These are phyloP conservation scores for Bactericera cockerelli DNA, from an alignment of 1,140 invertebrate species.

Conservation along the genomic window DNA sequence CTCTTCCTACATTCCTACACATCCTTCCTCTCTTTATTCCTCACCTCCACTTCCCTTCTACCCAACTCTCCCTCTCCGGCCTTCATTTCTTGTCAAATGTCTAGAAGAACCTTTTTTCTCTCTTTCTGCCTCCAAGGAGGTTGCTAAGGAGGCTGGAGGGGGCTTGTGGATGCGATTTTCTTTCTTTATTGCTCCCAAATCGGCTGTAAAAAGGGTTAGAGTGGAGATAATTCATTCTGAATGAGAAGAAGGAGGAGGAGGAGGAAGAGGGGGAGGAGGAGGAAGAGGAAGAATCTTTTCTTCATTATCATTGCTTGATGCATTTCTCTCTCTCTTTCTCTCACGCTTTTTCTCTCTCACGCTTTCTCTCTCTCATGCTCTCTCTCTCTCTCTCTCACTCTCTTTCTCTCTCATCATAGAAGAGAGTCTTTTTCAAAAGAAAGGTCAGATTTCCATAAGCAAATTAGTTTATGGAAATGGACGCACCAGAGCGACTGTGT, in stretches of 20 bases:
- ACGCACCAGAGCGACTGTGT: too few species aligned
- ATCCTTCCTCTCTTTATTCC: too few species aligned
- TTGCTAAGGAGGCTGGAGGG: background rate
- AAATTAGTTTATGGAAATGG: too few species aligned
- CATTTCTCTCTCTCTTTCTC: background rate
- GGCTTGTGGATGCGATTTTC: background rate
- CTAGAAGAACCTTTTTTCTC: background rate
- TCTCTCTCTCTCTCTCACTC: background rate
- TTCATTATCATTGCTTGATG: background rate
- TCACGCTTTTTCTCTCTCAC: background rate
- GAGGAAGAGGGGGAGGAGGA: background rate
- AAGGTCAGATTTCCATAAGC: too few species aligned
- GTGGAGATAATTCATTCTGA: conserved; percentile 8
- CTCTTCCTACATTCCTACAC: too few species aligned
- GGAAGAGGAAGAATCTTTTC: background rate
- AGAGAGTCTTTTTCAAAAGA: background rate
- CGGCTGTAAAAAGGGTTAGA: conserved; percentile 7
- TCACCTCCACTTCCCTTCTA: too few species aligned
- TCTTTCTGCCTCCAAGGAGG: background rate
- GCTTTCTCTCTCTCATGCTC: background rate
- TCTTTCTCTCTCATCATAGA: background rate
- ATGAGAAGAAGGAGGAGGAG: background rate
- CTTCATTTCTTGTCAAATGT: background rate
- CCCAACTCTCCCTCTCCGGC: background rate
- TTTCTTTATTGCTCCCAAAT: conserved; percentile 9